Percentiles rank a stretch among this genome's conserved stretches.
phyloP scores from a whole-genome alignment of 2,888 invertebrate genomes.

The Colletes collaris region DNA sequence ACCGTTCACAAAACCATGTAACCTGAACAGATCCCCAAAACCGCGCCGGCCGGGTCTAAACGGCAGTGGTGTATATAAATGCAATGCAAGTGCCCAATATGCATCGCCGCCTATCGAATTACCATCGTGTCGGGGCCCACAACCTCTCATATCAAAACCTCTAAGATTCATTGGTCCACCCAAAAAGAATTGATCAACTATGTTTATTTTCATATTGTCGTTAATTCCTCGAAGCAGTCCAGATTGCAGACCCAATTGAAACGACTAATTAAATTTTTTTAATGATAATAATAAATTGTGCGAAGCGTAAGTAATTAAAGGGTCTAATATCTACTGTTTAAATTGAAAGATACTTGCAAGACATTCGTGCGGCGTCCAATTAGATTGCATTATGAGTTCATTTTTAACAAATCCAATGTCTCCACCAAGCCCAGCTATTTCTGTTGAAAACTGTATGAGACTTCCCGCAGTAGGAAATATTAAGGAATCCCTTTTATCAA shows the following conservation, averaged over 20 bases:
- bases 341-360: conserved; percentile 83
- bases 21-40: conserved; percentile 92
- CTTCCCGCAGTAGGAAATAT: conserved; percentile 92
- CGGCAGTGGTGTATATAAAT: conserved; percentile 95
- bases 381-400: conserved; percentile 89
- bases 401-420: conserved; percentile 95
- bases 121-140: conserved; percentile 92
- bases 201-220: conserved; percentile 85
- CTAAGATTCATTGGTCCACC: conserved; percentile 95
- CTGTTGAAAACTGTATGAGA: conserved; percentile 89
- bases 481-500: conserved; percentile 91
- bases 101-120: conserved; percentile 90
- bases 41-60: conserved; percentile 91
- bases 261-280: conserved; percentile 84
- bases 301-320: neutral
- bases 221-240: conserved; percentile 88
- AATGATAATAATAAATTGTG: conserved; percentile 24
- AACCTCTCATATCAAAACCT: conserved; percentile 94
- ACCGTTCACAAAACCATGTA: conserved; percentile 95
- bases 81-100: conserved; percentile 94
- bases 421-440: conserved; percentile 95
- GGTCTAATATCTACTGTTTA: neutral
- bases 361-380: conserved; percentile 86
- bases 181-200: conserved; percentile 91
- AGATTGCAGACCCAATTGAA: conserved; percentile 88